Base-by-base conservation (phyloP, 2,888 invertebrate genomes). In the Hermaeophaga mercurialis region DNA sequence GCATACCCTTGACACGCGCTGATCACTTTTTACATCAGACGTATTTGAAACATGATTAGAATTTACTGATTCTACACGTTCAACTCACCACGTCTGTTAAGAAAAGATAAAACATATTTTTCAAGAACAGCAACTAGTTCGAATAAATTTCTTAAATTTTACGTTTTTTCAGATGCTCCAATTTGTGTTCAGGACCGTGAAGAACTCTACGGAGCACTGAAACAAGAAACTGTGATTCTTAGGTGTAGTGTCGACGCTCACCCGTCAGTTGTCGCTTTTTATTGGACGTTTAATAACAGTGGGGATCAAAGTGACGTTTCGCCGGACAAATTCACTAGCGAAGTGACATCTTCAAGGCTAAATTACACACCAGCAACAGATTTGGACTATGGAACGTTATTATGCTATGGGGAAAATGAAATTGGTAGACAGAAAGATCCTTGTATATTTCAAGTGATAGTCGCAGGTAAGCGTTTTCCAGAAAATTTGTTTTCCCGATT, bases 211-310 rank as follows among this genome's bases (percentile, higher is more conserved):
- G 94, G 94, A 1, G 93, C 93, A 45, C 80, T 94, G 68, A 91
- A 92, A 77, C 91, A 91, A 75, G 94, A 94, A 79, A 91, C 91
- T n/a, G 87, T 93, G 54, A 85, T 87, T 53, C 79, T 93, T 64
- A 86, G 88, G 73, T 94, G 94, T 75, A 89, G 91, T 63, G 92
- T 94, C 63, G 91, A 93, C 73, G 90, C 94, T 66, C 92, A 93
- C 73, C 94, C 94, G n/a, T 85, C 91, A 6, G 84, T 89, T 54
- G 86, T 88, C 70, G 85, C 88, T 71, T 94, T 93, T 79, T 90
- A 91, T 72, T 94, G 94, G 94, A 92, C 92, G 65, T 93, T 94
- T 82, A 94, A 94, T 81, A 91, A 91, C 76, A 91, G 91, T 58
- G 92, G 92, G 12, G 91, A 91, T 73, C 88, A 90, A 78, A 87